These are phyloP conservation scores for Musca domestica DNA, from an alignment of 1,140 invertebrate species.

Conservation along the genomic window DNA sequence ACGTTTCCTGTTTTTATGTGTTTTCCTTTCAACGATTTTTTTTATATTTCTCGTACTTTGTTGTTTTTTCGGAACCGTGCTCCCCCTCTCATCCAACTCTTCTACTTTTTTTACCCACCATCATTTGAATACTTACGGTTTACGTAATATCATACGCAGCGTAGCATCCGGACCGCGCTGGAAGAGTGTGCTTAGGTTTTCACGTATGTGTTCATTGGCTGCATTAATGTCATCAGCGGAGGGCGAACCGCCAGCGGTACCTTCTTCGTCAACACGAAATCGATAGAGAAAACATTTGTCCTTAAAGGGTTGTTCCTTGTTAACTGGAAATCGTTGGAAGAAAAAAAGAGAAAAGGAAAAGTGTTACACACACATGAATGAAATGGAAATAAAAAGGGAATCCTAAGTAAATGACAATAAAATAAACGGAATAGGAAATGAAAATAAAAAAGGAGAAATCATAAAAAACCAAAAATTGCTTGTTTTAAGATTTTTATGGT, in stretches of 20 bases:
- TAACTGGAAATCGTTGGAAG: constrained; percentile 59
- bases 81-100: too few species aligned
- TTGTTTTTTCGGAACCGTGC: too few species aligned
- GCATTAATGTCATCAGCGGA: constrained; percentile 61
- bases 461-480: not conserved
- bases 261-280: constrained; percentile 72
- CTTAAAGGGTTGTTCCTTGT: constrained; percentile 76
- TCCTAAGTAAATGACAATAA: not conserved
- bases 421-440: not conserved
- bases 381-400: not conserved
- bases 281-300: constrained; percentile 83
- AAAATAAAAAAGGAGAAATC: not conserved
- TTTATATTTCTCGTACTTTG: too few species aligned
- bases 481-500: not conserved
- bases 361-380: not conserved
- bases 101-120: too few species aligned
- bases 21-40: too few species aligned
- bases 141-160: constrained; percentile 76
- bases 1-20: not conserved
- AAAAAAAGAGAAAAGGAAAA: constrained; percentile 20
- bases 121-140: constrained; percentile 64
- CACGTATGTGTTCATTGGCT: constrained; percentile 68
- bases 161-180: constrained; percentile 74
- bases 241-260: constrained; percentile 54
- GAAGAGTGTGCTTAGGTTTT: constrained; percentile 65